phyloP scores from a whole-genome alignment of 2,888 invertebrate genomes.

The Marronus borbonicus region DNA sequence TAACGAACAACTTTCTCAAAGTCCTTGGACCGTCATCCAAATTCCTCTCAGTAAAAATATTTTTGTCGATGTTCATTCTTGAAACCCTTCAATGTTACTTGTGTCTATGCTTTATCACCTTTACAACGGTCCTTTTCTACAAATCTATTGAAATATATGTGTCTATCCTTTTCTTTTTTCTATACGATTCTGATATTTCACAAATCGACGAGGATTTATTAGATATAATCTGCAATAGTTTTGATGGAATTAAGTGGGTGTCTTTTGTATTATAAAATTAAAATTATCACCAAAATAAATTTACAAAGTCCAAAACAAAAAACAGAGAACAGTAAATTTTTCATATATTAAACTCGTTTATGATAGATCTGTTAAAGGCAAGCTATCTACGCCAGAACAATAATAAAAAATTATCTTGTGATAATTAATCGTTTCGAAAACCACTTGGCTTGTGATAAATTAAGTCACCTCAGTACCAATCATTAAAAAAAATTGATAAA shows the following conservation, averaged over 20 bases:
- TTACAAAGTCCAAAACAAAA: too few relatives aligned
- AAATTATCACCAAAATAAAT: too few relatives aligned
- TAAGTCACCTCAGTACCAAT: too few relatives aligned
- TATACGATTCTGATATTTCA: constrained; percentile 48
- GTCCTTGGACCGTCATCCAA: constrained; percentile 69
- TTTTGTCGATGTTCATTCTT: constrained; percentile 24
- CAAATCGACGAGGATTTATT: constrained; percentile 39
- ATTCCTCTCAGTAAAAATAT: constrained; percentile 64
- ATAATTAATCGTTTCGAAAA: too few relatives aligned
- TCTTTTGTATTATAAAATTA: neutral
- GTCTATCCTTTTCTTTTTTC: constrained; percentile 8
- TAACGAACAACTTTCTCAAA: constrained; percentile 51
- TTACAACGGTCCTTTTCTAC: constrained; percentile 14
- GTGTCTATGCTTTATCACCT: constrained; percentile 1
- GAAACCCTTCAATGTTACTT: constrained; percentile 42
- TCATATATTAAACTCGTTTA: too few relatives aligned
- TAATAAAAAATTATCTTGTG: too few relatives aligned
- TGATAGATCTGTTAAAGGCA: too few relatives aligned
- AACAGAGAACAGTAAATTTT: too few relatives aligned
- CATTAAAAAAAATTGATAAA: too few relatives aligned
- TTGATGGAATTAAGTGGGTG: too few relatives aligned
- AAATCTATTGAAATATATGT: neutral
- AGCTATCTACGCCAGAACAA: too few relatives aligned
- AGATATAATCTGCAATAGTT: neutral
- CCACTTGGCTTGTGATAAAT: too few relatives aligned